Conservation (phyloP, 2,888 invertebrate species). For the Hololepta plana region DNA sequence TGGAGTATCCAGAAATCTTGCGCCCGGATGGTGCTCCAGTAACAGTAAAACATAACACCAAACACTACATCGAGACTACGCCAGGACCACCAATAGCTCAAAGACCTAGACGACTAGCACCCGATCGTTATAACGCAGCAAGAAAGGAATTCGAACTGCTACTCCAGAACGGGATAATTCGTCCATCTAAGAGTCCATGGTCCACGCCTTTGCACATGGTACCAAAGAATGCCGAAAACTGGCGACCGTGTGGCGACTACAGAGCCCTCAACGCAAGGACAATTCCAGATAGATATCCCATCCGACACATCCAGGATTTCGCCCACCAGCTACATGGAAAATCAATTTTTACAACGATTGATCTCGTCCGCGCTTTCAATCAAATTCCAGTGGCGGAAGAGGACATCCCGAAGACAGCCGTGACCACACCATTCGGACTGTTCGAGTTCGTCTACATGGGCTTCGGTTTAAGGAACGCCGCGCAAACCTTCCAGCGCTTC, state of each 20-base stretch:
- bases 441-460: conserved; percentile 16
- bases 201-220: conserved; percentile 18
- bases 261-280: conserved; percentile 19
- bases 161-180: conserved; percentile 12
- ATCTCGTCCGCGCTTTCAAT: conserved; percentile 19
- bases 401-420: conserved; percentile 16
- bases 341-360: conserved; percentile 15
- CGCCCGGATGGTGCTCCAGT: conserved; percentile 3
- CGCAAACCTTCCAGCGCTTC: conserved; percentile 22
- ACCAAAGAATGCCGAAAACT: conserved; percentile 16
- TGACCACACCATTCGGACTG: conserved; percentile 12
- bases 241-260: conserved; percentile 22
- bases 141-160: conserved; percentile 6
- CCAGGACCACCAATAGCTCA: conserved; percentile 4
- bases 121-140: conserved; percentile 4
- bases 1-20: conserved; percentile 1
- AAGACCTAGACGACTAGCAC: conserved; percentile 6
- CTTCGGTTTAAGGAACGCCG: conserved; percentile 22
- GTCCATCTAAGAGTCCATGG: conserved; percentile 15
- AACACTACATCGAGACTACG: conserved; percentile 4
- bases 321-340: conserved; percentile 13
- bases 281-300: conserved; percentile 27
- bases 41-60: conserved; percentile 3
- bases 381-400: conserved; percentile 18
- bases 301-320: conserved; percentile 20